phyloP scores from a whole-genome alignment of 1,140 invertebrate species.

The Phortica variegata region DNA sequence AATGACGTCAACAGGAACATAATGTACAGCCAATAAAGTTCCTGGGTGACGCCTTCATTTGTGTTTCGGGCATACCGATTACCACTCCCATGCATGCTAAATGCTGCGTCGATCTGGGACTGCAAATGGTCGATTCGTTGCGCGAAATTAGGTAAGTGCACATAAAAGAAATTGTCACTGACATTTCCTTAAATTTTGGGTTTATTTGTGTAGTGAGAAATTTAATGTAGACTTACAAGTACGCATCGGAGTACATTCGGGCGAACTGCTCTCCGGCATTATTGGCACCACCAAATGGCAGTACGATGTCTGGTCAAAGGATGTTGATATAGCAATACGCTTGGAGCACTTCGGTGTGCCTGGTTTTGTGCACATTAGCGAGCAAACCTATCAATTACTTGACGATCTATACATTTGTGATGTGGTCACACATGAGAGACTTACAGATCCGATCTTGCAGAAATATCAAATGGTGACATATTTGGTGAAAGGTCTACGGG shows the following conservation, averaged over 20 bases:
- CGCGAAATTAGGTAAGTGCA: conserved; percentile 64
- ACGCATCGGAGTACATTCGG: conserved; percentile 91
- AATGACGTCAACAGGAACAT: conserved; percentile 57
- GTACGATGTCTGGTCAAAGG: conserved; percentile 91
- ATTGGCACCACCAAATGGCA: conserved; percentile 90
- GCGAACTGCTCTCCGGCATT: conserved; percentile 82
- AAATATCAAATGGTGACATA: conserved; percentile 72
- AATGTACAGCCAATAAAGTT: conserved; percentile 82
- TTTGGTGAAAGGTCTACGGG: no score
- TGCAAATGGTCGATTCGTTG: conserved; percentile 88
- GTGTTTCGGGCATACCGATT: conserved; percentile 79
- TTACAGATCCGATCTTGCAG: conserved; percentile 65
- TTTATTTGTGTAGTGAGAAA: no score
- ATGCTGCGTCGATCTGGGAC: conserved; percentile 80
- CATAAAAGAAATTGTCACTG: conserved; percentile 59
- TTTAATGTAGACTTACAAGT: no score
- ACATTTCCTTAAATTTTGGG: no score
- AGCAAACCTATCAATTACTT: conserved; percentile 72
- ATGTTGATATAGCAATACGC: conserved; percentile 87
- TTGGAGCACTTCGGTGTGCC: conserved; percentile 88
- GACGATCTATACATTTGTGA: conserved; percentile 56
- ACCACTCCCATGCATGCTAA: conserved; percentile 74
- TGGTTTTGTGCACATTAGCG: conserved; percentile 79
- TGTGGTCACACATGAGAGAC: conserved; percentile 65
- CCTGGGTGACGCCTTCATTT: conserved; percentile 88